Base-by-base conservation (phyloP, 2,888 invertebrate genomes). In the Patella pellucida region DNA sequence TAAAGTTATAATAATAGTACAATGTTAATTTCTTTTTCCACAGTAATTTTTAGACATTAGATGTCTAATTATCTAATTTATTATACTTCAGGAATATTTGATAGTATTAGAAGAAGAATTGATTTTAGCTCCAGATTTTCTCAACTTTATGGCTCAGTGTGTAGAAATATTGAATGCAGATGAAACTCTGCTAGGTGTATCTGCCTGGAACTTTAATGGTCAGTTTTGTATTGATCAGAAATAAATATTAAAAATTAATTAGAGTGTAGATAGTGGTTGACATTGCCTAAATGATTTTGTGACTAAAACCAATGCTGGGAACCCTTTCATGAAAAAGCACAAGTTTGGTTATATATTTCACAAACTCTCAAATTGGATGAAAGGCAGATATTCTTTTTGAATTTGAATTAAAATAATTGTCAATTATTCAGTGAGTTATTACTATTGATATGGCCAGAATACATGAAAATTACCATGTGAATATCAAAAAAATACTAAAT, bases 21-120 rank as follows among this genome's bases (percentile, higher is more conserved):
- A 16, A 9, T 52, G 12, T 16, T 23, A 15, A 50, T n/a, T 52
- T 16, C 16, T 16, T 41, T 52, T 71, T 12, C 19, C 14, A 19
- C 9, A n/a, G 19, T 12, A 71, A 52, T 19, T 50, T n/a, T 54
- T n/a, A 19, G 27, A 31, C 54, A 23, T 56, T n/a, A 56, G 12
- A 7, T 16, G 7, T 23, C 14, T n/a, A 54, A 15, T n/a, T 27
- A 3, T 67, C 14, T n/a, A 16, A 41, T 68, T 52, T 5, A 31
- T 68, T 31, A 14, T 67, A 71, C 81, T 85, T 23, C 86, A 92
- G 91, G 87, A 90, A 56, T 89, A 91, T 79, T 85, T 92, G 56
- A 91, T 92, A 27, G 87, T 92, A 2, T 86, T 93, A 52, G 92
- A 92, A 82, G 92, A 92, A 82, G 92, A 92, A 72, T 84, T 92